Percentiles rank a stretch among this genome's conserved stretches.
phyloP scores from a whole-genome alignment of 1,140 invertebrate species.

The Apis florea region DNA sequence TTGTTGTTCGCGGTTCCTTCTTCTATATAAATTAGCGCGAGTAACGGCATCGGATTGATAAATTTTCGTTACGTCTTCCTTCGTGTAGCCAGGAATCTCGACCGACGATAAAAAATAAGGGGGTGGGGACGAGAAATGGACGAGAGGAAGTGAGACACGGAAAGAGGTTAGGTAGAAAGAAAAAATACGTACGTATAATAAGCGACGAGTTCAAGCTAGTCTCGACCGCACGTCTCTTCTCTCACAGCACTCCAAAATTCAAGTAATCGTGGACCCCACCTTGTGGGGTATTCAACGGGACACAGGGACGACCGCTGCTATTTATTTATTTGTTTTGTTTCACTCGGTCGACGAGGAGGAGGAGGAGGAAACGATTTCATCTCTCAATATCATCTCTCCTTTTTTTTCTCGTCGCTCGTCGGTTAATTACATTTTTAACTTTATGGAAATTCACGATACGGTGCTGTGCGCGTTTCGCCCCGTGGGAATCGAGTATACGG shows the following conservation, averaged over 20 bases:
- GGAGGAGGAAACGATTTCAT: slow-evolving; percentile 10
- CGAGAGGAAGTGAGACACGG: background rate
- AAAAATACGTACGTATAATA: background rate
- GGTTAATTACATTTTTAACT: slow-evolving; percentile 25
- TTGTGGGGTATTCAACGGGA: background rate
- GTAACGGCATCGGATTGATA: slow-evolving; percentile 61
- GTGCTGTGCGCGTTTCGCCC: background rate
- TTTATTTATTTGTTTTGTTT: slow-evolving; percentile 39
- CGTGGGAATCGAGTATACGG: background rate
- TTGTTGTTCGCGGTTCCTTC: slow-evolving; percentile 47
- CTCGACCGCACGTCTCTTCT: background rate
- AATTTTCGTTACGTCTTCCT: slow-evolving; percentile 60
- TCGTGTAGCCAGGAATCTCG: slow-evolving; percentile 47
- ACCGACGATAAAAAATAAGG: slow-evolving; percentile 42
- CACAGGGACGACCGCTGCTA: slow-evolving; percentile 1
- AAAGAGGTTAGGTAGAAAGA: too few relatives aligned
- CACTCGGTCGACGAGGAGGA: background rate
- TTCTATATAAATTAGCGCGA: slow-evolving; percentile 61
- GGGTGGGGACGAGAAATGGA: slow-evolving; percentile 10
- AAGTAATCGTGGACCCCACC: slow-evolving; percentile 18
- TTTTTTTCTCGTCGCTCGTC: background rate
- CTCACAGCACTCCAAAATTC: slow-evolving; percentile 3
- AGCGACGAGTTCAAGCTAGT: background rate
- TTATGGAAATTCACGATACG: background rate
- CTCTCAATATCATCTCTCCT: slow-evolving; percentile 9